Evolutionary conservation across 2,113 vertebrate genomes (phyloP), one percentile per base, ranked within the genome.

Genomic region (Jacana jacana): DNA sequence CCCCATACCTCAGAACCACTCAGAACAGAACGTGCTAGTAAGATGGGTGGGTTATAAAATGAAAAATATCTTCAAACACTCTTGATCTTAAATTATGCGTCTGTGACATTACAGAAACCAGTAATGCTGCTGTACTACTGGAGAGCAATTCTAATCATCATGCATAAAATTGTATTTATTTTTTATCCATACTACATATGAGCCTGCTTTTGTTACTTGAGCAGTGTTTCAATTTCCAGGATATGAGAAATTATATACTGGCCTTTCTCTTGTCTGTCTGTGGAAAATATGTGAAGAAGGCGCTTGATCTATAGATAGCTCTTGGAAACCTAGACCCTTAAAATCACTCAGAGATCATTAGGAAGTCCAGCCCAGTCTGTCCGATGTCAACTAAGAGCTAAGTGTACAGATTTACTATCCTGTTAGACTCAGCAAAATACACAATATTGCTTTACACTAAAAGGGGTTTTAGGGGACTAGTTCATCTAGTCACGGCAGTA

Each of bases 281-380:
- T 5, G 55, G 93, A 96, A 96, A 93, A 51, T 81, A 94, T 75
- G 86, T 91, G 46, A 92, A 81, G 94, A 93, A 93, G 86, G 80
- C 18, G 1, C 64, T 94, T 93, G 91, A 94, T 95, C 92, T 94
- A 86, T 91, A 94, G 68, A 91, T 96, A 96, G 91, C 37, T 81
- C 86, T 90, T 81, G 64, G 76, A 92, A 96, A 83, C 30, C 42
- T 77, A 86, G 46, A 54, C 80, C 66, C 64, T 68, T 68, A 58
- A 86, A 94, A 88, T 88, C 85, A 76, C 78, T 44, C 70, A 25
- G 71, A 70, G 82, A 83, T 76, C 46, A n/a, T 24, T 30, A 65
- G 72, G 42, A 88, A 88, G 60, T 78, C 86, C 46, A 88, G 58
- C 40, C 28, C 52, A 55, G 27, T 61, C 48, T 78, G 65, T 51